Base-by-base conservation (phyloP, 2,888 invertebrate species). In the Cephus spinipes region DNA sequence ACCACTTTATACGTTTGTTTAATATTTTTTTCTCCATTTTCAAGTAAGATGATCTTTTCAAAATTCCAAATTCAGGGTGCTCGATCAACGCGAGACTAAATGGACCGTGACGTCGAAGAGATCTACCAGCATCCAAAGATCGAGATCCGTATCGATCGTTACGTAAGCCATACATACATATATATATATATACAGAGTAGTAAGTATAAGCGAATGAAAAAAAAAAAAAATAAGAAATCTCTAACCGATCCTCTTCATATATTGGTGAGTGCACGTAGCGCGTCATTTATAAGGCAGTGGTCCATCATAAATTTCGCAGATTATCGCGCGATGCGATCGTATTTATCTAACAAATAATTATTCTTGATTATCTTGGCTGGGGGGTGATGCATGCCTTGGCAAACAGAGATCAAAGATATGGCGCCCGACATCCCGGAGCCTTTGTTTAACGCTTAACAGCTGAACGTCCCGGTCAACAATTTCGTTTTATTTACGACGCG, bases 291-390 rank as follows among this genome's bases (percentile, higher is more conserved):
- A 86, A 85, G 83, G 83, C 83, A 84, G 84, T 83, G 85, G 85
- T 83, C 85, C 83, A 80, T 83, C 86, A 86, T 89, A 88, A 89
- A 89, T 89, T 85, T 81, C 81, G 80, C 83, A 78, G 31, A 75
- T 85, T 89, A 90, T 90, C 90, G 84, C 82, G 84, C 82, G 78
- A 81, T 83, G 81, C 85, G 86, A 90, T 90, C 90, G 85, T 88
- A 87, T 89, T 90, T 89, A 90, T 91, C 89, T 89, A 90, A 89
- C 88, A 87, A 90, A 89, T 90, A 90, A 90, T 91, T 89, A 91
- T 90, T 90, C 86, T 84, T 85, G 89, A 89, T 90, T 88, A 90
- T 90, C 90, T 86, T 79, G 83, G 77, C 79, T 75, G 82, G 74
- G 78, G 78, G 80, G 77, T 87, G 88, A 89, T 89, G 86, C 86